A percentile compares a stretch with the other conserved stretches of the same genome.
These are phyloP conservation scores for Amphiprion clarkii DNA, from an alignment of 2,797 vertebrate genomes.

Conservation along the genomic window DNA sequence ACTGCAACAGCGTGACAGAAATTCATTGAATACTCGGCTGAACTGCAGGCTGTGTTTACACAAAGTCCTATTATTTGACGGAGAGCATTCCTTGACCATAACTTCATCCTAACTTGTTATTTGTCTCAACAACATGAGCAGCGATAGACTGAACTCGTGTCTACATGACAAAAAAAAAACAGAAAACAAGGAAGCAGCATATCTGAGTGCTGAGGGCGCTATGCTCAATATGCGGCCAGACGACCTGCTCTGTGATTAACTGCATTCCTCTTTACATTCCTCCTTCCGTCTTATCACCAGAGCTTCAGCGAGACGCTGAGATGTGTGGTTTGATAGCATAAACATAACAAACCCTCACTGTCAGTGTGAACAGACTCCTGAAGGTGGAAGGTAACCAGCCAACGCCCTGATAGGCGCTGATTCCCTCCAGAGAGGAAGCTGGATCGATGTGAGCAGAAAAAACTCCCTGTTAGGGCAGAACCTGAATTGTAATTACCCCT, in stretches of 20 bases:
- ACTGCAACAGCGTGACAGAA: too few relatives aligned
- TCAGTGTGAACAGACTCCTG: constrained; percentile 1
- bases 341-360: not conserved
- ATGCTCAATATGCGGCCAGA: constrained; percentile 52
- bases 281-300: not conserved
- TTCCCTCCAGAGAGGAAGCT: constrained; percentile 2
- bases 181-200: constrained; percentile 4
- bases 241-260: constrained; percentile 5
- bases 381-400: constrained; percentile 28
- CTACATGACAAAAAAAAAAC: not conserved
- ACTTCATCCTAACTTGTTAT: constrained; percentile 3
- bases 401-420: constrained; percentile 13
- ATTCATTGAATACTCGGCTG: too few relatives aligned
- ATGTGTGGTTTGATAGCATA: not conserved
- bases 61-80: too few relatives aligned
- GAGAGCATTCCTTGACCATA: constrained; percentile 20
- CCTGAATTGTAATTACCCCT: constrained; percentile 11
- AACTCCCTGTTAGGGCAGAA: not conserved
- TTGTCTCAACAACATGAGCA: constrained; percentile 7
- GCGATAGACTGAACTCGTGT: not conserved
- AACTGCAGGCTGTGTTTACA: too few relatives aligned
- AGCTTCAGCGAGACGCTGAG: not conserved
- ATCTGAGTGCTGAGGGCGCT: constrained; percentile 2
- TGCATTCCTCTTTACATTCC: constrained; percentile 51
- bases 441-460: constrained; percentile 19